A percentile compares a stretch with the other conserved stretches of the same genome.
phyloP scores from a whole-genome alignment of 2,113 vertebrate genomes.

The Equus quagga region DNA sequence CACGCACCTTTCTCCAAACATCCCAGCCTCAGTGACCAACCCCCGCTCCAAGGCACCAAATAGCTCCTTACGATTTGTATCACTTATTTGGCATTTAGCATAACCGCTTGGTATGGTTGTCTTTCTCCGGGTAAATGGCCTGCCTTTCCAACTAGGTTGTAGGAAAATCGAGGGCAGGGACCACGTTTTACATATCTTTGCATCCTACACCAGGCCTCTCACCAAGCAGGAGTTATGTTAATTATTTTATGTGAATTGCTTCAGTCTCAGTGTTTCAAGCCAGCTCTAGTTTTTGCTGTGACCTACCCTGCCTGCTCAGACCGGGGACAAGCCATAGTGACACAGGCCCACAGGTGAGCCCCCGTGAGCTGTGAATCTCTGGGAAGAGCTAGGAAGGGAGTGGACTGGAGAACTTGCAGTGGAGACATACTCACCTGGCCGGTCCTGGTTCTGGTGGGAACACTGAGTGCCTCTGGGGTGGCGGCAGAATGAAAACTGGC shows the following conservation, averaged over 20 bases:
- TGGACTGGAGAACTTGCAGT: background rate
- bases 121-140: background rate
- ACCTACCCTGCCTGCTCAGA: background rate
- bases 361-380: accelerated
- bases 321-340: too few relatives aligned
- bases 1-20: background rate
- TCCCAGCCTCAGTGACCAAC: accelerated
- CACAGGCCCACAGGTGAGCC: too few relatives aligned
- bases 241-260: background rate
- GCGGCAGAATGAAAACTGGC: background rate
- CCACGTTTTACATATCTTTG: background rate
- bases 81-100: background rate
- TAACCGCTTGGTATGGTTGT: background rate
- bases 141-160: background rate
- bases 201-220: background rate
- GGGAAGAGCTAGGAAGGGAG: too few relatives aligned
- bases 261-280: background rate
- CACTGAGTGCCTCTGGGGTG: too few relatives aligned
- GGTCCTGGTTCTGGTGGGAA: background rate
- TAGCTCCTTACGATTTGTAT: background rate
- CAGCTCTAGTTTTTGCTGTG: background rate
- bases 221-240: too few relatives aligned
- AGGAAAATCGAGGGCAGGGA: background rate
- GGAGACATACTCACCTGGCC: background rate
- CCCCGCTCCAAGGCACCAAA: background rate